These are phyloP conservation scores for Caenorhabditis angaria DNA, from an alignment of 2,888 invertebrate species.

Conservation along the genomic window DNA sequence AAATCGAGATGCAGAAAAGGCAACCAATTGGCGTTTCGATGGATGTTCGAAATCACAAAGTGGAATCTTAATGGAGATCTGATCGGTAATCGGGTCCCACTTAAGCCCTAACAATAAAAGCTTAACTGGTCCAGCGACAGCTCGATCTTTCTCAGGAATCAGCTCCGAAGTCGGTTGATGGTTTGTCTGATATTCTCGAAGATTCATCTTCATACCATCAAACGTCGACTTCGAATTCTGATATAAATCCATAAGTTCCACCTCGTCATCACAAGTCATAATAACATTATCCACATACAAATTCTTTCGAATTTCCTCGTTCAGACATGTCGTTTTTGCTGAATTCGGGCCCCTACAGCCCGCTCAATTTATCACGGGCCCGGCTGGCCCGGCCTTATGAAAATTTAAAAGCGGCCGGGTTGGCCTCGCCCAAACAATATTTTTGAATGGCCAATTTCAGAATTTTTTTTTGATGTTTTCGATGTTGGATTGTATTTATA, in stretches of 20 bases:
- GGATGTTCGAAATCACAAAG: neutral
- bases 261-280: neutral
- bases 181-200: slow-evolving; percentile 18
- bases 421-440: too few relatives aligned
- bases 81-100: neutral
- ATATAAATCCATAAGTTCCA: slow-evolving; percentile 3
- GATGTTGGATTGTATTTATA: too few relatives aligned
- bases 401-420: too few relatives aligned
- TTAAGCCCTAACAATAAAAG: neutral
- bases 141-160: neutral
- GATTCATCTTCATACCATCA: slow-evolving; percentile 14
- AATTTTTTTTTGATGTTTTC: too few relatives aligned
- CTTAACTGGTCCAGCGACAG: neutral
- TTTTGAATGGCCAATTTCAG: too few relatives aligned
- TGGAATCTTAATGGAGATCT: neutral
- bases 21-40: neutral
- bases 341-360: too few relatives aligned
- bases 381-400: too few relatives aligned
- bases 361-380: too few relatives aligned
- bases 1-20: neutral
- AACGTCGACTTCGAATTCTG: slow-evolving; percentile 8
- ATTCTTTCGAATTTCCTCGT: slow-evolving; percentile 11
- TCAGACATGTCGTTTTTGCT: neutral
- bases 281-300: slow-evolving; percentile 24
- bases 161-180: neutral